These are phyloP conservation scores for Prorops nasuta DNA, from an alignment of 1,140 invertebrate species.

Conservation along the genomic window DNA sequence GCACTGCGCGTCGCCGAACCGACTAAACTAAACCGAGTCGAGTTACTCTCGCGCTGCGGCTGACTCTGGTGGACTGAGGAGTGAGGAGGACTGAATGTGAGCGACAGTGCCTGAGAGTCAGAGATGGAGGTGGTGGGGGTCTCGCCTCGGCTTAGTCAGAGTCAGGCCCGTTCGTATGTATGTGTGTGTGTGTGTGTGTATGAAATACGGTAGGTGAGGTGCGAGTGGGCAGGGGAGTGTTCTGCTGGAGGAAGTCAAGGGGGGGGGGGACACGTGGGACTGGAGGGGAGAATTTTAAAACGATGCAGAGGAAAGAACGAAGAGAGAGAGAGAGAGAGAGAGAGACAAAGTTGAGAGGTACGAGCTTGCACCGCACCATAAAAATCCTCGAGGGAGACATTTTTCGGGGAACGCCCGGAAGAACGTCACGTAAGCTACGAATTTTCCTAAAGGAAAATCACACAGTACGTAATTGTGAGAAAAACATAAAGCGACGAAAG, in stretches of 20 bases:
- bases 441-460: too few relatives aligned
- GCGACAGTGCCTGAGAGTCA: neutral
- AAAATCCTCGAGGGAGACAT: slow-evolving; percentile 9
- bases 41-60: slow-evolving; percentile 21
- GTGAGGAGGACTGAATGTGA: slow-evolving; percentile 12
- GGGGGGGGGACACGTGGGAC: neutral
- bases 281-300: neutral
- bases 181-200: too few relatives aligned
- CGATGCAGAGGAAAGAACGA: slow-evolving; percentile 1
- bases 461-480: too few relatives aligned
- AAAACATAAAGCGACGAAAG: too few relatives aligned
- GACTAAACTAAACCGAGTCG: slow-evolving; percentile 11
- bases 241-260: neutral
- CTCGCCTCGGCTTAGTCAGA: too few relatives aligned
- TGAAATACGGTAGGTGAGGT: too few relatives aligned
- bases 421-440: too few relatives aligned
- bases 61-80: too few relatives aligned
- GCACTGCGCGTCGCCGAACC: slow-evolving; percentile 24
- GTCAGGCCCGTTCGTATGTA: too few relatives aligned
- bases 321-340: slow-evolving; percentile 5
- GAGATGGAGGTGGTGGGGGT: neutral
- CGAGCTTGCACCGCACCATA: neutral
- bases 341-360: slow-evolving; percentile 1
- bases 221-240: slow-evolving; percentile 4
- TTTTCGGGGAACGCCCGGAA: too few relatives aligned